Conservation (phyloP, 2,113 vertebrate species). For the Siniperca knerii region DNA sequence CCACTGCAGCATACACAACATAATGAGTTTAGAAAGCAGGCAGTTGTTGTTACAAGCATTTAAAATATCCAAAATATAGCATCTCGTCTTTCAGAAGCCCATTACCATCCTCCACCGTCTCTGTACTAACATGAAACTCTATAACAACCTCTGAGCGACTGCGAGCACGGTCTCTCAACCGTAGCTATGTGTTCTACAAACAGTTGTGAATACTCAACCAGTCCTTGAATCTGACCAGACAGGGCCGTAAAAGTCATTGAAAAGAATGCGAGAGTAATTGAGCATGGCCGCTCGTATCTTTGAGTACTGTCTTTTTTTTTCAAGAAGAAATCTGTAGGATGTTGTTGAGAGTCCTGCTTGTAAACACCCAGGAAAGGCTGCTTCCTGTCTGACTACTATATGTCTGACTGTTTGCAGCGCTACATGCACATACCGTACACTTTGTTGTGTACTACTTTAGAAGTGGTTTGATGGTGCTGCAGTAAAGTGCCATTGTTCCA, state of each 20-base stretch:
- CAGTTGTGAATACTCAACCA: not conserved
- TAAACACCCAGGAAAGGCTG: not conserved
- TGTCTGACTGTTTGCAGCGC: not conserved
- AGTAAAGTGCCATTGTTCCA: not conserved
- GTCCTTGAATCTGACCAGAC: constrained; percentile 19
- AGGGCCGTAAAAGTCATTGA: not conserved
- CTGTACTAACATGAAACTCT: constrained; percentile 3
- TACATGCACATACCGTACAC: not conserved
- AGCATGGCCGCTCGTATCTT: not conserved
- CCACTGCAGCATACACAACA: not conserved
- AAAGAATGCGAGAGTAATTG: not conserved
- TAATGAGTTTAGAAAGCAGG: constrained; percentile 1
- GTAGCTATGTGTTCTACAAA: not conserved
- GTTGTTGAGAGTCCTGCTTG: not conserved
- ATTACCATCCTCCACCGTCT: not conserved
- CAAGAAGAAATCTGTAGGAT: not conserved
- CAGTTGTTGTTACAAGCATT: constrained; percentile 2
- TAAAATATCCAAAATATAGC: not conserved
- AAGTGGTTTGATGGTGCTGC: not conserved
- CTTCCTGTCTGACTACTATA: not conserved
- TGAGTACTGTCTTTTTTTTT: not conserved
- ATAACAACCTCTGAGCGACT: not conserved
- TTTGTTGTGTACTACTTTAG: not conserved
- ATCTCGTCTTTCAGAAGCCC: constrained; percentile 25
- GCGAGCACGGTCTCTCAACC: not conserved